A percentile compares a stretch with the other conserved stretches of the same genome.
phyloP scores from a whole-genome alignment of 1,140 invertebrate species.

The Charaxes varanes region DNA sequence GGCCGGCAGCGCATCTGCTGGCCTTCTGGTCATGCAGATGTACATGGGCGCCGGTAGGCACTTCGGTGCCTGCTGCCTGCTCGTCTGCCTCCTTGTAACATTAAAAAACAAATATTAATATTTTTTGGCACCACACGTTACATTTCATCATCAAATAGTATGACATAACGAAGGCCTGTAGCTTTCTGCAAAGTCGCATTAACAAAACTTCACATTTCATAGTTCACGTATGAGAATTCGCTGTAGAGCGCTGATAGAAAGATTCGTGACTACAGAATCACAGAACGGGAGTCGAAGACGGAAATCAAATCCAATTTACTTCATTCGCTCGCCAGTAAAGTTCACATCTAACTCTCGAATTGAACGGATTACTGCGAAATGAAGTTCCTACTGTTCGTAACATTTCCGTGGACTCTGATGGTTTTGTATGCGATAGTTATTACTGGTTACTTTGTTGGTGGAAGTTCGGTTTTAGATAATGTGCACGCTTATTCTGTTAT shows the following conservation, averaged over 20 bases:
- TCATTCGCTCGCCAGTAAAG: conserved; percentile 63
- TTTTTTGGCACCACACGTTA: too few species aligned
- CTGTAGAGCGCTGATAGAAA: conserved; percentile 44
- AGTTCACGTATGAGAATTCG: conserved; percentile 33
- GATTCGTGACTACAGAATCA: conserved; percentile 55
- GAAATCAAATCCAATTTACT: conserved; percentile 68
- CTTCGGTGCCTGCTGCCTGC: too few species aligned
- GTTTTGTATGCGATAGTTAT: conserved; percentile 32
- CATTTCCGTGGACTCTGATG: conserved; percentile 29
- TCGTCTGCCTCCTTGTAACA: too few species aligned
- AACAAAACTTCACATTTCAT: conserved; percentile 6
- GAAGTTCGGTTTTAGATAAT: conserved; percentile 10
- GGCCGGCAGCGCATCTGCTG: too few species aligned
- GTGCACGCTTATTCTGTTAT: conserved; percentile 3
- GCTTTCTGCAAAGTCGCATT: too few species aligned
- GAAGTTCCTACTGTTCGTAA: conserved; percentile 37
- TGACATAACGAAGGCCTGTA: too few species aligned
- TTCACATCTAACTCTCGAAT: conserved; percentile 63
- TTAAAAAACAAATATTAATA: too few species aligned
- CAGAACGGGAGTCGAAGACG: conserved; percentile 52
- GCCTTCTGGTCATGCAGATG: too few species aligned
- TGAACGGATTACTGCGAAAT: conserved; percentile 60
- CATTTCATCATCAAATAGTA: too few species aligned
- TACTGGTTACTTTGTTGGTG: conserved; percentile 13
- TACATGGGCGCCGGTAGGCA: too few species aligned